Percentiles rank a stretch among this genome's conserved stretches.
These are phyloP conservation scores for Cryptus armator DNA, from an alignment of 2,888 invertebrate species.

Conservation along the genomic window DNA sequence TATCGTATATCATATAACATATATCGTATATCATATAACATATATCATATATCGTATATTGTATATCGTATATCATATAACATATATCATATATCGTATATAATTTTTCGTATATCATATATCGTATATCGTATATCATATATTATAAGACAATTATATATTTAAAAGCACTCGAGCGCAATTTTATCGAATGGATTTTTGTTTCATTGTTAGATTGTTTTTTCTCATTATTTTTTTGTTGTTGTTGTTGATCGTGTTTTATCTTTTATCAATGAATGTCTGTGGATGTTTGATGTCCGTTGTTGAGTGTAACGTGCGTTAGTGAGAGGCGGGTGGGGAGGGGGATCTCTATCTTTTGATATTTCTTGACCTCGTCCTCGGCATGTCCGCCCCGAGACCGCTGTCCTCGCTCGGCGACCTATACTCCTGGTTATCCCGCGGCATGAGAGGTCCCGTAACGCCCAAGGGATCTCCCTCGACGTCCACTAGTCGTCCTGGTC, in stretches of 20 bases:
- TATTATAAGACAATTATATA: not conserved
- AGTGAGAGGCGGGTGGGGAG: not conserved
- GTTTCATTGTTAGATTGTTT: not conserved
- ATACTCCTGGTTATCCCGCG: slow-evolving; percentile 89
- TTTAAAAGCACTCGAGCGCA: not conserved
- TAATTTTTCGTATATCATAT: too few species aligned
- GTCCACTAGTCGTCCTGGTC: slow-evolving; percentile 83
- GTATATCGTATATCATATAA: too few species aligned
- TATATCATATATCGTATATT: too few species aligned
- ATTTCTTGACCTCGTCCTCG: slow-evolving; percentile 83
- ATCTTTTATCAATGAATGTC: not conserved
- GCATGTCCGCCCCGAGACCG: slow-evolving; percentile 95
- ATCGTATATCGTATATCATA: too few species aligned
- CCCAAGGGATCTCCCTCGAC: slow-evolving; percentile 84
- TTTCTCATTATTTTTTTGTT: not conserved
- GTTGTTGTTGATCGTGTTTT: not conserved
- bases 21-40: too few species aligned
- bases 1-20: too few species aligned
- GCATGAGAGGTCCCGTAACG: slow-evolving; percentile 82
- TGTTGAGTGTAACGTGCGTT: not conserved
- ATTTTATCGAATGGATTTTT: not conserved
- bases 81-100: too few species aligned
- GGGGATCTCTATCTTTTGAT: slow-evolving; percentile 20
- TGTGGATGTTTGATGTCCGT: not conserved
- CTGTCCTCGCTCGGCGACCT: slow-evolving; percentile 97